These are phyloP conservation scores for Cyanistes caeruleus DNA, from an alignment of 2,113 vertebrate genomes.

Conservation along the genomic window DNA sequence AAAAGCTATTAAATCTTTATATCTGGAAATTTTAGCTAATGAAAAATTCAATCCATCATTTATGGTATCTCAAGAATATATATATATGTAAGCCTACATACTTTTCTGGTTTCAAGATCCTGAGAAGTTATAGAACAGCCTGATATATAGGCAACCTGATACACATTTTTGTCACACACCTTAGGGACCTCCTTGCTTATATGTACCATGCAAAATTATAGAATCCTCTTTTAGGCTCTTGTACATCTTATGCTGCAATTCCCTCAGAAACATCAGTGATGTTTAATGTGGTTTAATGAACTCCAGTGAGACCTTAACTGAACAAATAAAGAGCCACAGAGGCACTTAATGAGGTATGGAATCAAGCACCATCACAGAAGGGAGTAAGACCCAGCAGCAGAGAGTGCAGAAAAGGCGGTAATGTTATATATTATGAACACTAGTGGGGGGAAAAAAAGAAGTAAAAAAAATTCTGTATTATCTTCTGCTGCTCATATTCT, in stretches of 20 bases:
- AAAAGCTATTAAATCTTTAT: background rate
- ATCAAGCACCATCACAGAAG: background rate
- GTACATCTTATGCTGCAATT: background rate
- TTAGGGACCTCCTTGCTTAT: background rate
- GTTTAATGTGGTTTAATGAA: conserved; percentile 17
- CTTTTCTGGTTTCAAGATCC: background rate
- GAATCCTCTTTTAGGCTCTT: background rate
- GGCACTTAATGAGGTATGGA: background rate
- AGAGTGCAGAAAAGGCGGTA: background rate
- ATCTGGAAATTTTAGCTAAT: background rate
- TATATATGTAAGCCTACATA: background rate
- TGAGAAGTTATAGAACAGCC: background rate
- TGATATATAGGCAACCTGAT: background rate
- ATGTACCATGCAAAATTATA: background rate
- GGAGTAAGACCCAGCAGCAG: background rate
- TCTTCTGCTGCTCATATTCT: background rate
- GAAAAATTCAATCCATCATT: background rate
- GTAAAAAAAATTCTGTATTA: background rate
- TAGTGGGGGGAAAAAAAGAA: background rate
- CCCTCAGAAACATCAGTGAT: background rate
- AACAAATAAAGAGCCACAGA: background rate
- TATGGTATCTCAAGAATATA: background rate
- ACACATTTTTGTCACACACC: background rate
- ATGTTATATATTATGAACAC: background rate
- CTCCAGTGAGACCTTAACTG: background rate